A percentile compares a stretch with the other conserved stretches of the same genome.
These are phyloP conservation scores for Lordiphosa andalusiaca DNA, from an alignment of 2,888 invertebrate genomes.

Conservation along the genomic window DNA sequence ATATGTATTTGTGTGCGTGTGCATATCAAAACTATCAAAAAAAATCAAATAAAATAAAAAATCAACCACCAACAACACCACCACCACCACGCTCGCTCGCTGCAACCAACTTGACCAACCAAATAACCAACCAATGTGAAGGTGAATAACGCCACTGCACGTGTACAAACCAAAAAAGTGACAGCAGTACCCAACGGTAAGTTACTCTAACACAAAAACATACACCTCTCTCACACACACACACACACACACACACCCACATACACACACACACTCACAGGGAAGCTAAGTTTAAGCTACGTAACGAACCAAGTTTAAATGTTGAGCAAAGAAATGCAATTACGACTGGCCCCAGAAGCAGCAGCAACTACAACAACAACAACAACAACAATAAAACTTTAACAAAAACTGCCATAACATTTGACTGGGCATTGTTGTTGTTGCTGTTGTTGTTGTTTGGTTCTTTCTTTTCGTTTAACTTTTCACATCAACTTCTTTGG, in stretches of 20 bases:
- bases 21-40: conserved; percentile 39
- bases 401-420: conserved; percentile 46
- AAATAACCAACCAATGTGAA: conserved; percentile 80
- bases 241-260: conserved; percentile 12
- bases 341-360: conserved; percentile 60
- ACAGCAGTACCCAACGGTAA: conserved; percentile 94
- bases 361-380: conserved; percentile 18
- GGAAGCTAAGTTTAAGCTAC: conserved; percentile 51
- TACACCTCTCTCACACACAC: conserved; percentile 5
- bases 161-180: conserved; percentile 98
- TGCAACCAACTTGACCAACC: conserved; percentile 48
- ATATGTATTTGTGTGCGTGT: conserved; percentile 39
- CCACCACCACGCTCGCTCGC: conserved; percentile 57
- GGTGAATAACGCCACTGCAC: conserved; percentile 99
- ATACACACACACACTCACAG: conserved; percentile 26
- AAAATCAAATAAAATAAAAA: too few relatives aligned
- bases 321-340: conserved; percentile 74
- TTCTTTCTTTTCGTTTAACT: conserved; percentile 46
- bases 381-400: conserved; percentile 40
- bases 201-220: conserved; percentile 76
- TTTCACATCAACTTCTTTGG: conserved; percentile 66
- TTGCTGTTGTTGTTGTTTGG: conserved; percentile 28
- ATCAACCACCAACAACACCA: conserved; percentile 34
- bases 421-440: conserved; percentile 54
- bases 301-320: conserved; percentile 67